Conservation (phyloP, 2,888 invertebrate genomes). For the Mesoligia furuncula region DNA sequence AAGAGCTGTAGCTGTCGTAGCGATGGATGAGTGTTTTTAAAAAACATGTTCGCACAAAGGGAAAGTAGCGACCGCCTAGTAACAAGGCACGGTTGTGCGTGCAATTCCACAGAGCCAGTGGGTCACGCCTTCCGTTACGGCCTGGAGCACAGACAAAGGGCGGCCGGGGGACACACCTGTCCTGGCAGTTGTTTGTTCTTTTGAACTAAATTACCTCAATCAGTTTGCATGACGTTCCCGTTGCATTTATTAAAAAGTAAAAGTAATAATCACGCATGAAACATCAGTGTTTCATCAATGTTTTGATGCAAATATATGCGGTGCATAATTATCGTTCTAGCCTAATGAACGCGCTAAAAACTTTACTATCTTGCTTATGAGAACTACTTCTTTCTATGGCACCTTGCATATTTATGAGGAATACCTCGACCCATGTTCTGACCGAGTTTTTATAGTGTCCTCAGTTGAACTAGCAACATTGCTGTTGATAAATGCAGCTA, state of each 20-base stretch:
- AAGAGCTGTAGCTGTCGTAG: conserved; percentile 56
- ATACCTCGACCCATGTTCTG: conserved; percentile 55
- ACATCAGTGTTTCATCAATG: conserved; percentile 15
- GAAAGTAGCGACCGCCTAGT: conserved; percentile 64
- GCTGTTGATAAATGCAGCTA: conserved; percentile 44
- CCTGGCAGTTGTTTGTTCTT: conserved; percentile 64
- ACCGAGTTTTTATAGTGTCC: conserved; percentile 60
- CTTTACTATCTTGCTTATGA: conserved; percentile 56
- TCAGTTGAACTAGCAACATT: conserved; percentile 46
- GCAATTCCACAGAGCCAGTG: conserved; percentile 67
- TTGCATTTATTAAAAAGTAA: conserved; percentile 66
- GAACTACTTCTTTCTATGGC: conserved; percentile 61
- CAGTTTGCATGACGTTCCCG: conserved; percentile 24
- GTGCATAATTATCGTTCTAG: conserved; percentile 64
- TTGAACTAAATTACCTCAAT: conserved; percentile 44
- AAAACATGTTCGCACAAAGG: conserved; percentile 66
- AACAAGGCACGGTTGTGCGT: conserved; percentile 64
- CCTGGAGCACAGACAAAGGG: conserved; percentile 65
- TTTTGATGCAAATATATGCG: conserved; percentile 54
- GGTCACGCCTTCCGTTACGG: conserved; percentile 72
- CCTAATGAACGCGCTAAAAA: conserved; percentile 67
- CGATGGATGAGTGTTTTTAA: conserved; percentile 61
- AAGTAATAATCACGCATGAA: conserved; percentile 61
- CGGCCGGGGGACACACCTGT: conserved; percentile 72
- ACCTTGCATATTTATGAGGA: conserved; percentile 67